Evolutionary conservation across 2,888 invertebrate species (phyloP).

Genomic region (Cyaniris semiargus): DNA sequence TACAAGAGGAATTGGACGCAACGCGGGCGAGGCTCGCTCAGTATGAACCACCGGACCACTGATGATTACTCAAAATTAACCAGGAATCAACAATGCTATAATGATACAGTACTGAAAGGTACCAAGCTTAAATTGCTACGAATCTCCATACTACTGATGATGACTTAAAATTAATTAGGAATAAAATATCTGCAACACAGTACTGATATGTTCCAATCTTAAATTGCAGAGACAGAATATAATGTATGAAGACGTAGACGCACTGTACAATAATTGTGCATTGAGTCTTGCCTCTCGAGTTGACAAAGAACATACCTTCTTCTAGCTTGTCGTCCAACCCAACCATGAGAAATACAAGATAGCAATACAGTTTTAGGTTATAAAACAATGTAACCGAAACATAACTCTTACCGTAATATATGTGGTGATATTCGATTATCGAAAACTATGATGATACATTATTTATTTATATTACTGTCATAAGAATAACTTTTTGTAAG

Average conservation of each 20-base stretch:
- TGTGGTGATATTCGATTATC: too few relatives aligned
- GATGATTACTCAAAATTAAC: slow-evolving; percentile 50
- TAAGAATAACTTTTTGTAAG: too few relatives aligned
- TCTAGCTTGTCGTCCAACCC: too few relatives aligned
- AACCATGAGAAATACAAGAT: neutral
- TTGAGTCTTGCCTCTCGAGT: neutral
- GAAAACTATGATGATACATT: too few relatives aligned
- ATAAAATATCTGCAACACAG: too few relatives aligned
- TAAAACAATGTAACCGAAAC: too few relatives aligned
- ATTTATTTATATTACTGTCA: too few relatives aligned
- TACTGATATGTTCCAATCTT: too few relatives aligned
- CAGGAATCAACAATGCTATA: neutral
- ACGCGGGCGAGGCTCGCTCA: slow-evolving; percentile 44
- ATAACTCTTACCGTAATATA: too few relatives aligned
- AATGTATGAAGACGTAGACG: neutral
- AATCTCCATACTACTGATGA: too few relatives aligned
- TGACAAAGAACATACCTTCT: neutral
- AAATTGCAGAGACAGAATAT: too few relatives aligned
- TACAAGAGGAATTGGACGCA: slow-evolving; percentile 45
- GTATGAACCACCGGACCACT: slow-evolving; percentile 81
- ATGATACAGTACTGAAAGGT: neutral
- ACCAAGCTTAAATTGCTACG: neutral
- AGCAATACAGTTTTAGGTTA: neutral
- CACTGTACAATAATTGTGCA: neutral
- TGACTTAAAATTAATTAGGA: too few relatives aligned